A percentile compares a stretch with the other conserved stretches of the same genome.
These are phyloP conservation scores for Parnassius smintheus DNA, from an alignment of 2,888 invertebrate species.

Conservation along the genomic window DNA sequence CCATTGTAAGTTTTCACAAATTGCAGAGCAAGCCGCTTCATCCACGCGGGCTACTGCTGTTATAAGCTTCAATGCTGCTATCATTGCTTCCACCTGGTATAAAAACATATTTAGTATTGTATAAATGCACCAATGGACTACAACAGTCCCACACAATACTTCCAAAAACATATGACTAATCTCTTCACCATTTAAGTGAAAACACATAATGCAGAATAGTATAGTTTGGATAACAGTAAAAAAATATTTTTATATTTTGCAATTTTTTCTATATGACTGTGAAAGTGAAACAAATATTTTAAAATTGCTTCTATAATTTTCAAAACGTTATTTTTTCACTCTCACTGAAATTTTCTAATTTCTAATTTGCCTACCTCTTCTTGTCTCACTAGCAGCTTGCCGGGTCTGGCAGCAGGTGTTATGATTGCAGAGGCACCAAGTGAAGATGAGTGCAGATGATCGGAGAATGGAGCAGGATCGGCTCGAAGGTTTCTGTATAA, in stretches of 20 bases:
- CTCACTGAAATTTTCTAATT: too few relatives aligned
- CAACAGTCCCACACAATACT: too few relatives aligned
- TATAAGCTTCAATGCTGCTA: conserved; percentile 89
- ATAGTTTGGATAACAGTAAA: too few relatives aligned
- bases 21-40: conserved; percentile 88
- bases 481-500: conserved; percentile 84
- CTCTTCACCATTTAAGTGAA: too few relatives aligned
- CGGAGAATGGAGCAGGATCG: conserved; percentile 82
- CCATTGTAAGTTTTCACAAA: conserved; percentile 95
- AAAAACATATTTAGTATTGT: neutral
- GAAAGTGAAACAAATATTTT: too few relatives aligned
- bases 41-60: conserved; percentile 89
- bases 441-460: conserved; percentile 76
- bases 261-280: too few relatives aligned
- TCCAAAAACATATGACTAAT: too few relatives aligned
- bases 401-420: conserved; percentile 58
- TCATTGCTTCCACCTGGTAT: conserved; percentile 87
- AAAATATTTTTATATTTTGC: too few relatives aligned
- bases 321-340: too few relatives aligned
- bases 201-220: too few relatives aligned
- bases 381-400: conserved; percentile 63
- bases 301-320: too few relatives aligned
- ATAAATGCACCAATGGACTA: too few relatives aligned
- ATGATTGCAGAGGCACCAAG: conserved; percentile 68
- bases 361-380: conserved; percentile 52